Evolutionary conservation across 1,140 invertebrate genomes (phyloP), one percentile per base, ranked within the genome.

Genomic region (Trichonephila inaurata): DNA sequence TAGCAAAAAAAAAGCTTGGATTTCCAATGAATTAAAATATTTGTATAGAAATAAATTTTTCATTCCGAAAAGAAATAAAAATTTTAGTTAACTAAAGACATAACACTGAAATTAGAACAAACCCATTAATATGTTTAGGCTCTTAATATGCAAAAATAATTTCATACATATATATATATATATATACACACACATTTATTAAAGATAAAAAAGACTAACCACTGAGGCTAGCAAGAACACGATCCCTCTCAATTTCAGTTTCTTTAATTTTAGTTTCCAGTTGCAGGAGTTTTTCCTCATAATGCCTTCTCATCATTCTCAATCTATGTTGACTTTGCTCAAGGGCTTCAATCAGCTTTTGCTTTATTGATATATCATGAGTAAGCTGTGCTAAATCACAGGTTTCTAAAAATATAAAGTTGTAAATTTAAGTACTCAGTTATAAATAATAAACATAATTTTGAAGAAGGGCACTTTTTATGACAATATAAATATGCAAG

Each of bases 191-290:
- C 10, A 10, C 4, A 40, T 2, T 51, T 51, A 51, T 51, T 10
- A 10, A 51, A 51, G 7, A 8, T 85, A 33, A 77, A 61, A 10
- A 24, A 72, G 64, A 18, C 95, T 95, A 90, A 96, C 96, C 95
- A 64, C 88, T 94, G 8, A 96, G 94, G 93, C 95, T 96, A 0
- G 97, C 96, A n/a, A 99, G 96, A 0, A 99, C 97, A 95, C 98
- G 98, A 96, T 99, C 99, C 82, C 98, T 96, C 96, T 99, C 99
- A 86, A 98, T 97, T 96, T 99, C 98, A 0, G 98, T 99, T 94
- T 97, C 97, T 94, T 97, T 97, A 83, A 99, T 99, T 95, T 98
- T 97, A 6, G 97, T 97, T 95, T 98, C 97, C n/a, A 99, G 96
- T 83, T 98, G 97, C 66, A 97, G 96, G n/a, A 99, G 96, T 95